Conservation (phyloP, 2,797 vertebrate genomes). For the Propithecus perrieri region DNA sequence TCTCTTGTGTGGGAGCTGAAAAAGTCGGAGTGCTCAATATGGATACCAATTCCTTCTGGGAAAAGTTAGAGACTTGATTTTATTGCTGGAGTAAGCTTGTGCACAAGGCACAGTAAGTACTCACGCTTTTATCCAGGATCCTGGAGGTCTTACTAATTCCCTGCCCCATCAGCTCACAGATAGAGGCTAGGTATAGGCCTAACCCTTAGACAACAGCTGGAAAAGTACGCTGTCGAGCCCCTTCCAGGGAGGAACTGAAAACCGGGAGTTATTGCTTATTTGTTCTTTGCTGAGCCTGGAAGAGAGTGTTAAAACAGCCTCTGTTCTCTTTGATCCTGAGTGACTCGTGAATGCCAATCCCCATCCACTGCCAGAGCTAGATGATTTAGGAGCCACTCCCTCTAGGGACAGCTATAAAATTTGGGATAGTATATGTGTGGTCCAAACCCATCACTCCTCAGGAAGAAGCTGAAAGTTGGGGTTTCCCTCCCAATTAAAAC, state of each 20-base stretch:
- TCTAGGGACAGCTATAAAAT: neutral
- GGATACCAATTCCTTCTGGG: neutral
- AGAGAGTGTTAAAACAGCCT: neutral
- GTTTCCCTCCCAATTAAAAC: neutral
- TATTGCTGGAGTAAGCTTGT: neutral
- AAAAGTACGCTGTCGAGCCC: neutral
- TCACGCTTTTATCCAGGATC: neutral
- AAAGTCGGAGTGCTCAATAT: neutral
- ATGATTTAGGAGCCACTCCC: neutral
- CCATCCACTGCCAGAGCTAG: neutral
- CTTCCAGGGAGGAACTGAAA: neutral
- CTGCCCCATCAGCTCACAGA: too few relatives aligned
- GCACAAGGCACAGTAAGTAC: neutral
- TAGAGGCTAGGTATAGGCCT: neutral
- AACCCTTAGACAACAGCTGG: neutral
- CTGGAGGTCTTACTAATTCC: neutral
- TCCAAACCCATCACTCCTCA: neutral
- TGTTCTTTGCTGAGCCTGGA: neutral
- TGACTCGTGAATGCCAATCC: neutral
- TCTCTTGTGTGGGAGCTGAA: neutral
- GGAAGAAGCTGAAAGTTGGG: neutral
- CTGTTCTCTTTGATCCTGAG: neutral
- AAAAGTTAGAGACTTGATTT: neutral
- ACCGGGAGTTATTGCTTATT: neutral
- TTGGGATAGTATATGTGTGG: neutral